Evolutionary conservation across 2,888 invertebrate genomes (phyloP), one percentile per base, ranked within the genome.

Genomic region (Melipona bicolor): DNA sequence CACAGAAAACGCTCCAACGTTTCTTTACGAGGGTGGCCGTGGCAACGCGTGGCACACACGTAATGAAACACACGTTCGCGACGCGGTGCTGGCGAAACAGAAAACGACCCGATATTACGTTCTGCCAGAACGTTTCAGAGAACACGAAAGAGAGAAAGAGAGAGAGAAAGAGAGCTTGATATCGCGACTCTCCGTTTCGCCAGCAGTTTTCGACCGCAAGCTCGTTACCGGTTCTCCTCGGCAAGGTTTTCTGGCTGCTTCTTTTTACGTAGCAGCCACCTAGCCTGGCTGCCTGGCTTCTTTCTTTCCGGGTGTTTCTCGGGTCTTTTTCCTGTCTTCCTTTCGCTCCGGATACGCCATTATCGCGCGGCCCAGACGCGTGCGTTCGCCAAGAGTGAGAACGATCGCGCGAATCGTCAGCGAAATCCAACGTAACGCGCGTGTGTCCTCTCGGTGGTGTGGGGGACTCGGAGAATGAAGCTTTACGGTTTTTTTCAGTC

Each of bases 221-320:
- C 84, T 85, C 83, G 84, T 85, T 85, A 85, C 83, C 83, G 77
- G 80, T 83, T 77, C 52, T 71, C 62, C 43, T 43, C 43, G 43
- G 43, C 43, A 43, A n/a, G 54, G 59, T 73, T 83, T 79, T 77
- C 76, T 76, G 27, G 65, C 67, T 75, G 65, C 65, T 70, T 77
- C 70, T 83, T 74, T 68, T 75, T 78, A n/a, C 50, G 15, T 36
- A 4, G n/a, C 27, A 61, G 69, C 68, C 52, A 74, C 79, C 24
- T 59, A 54, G 59, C 78, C 17, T 52, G 32, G 61, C 61, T 70
- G 32, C 3, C 68, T 43, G 43, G 32, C 62, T 74, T 70, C 52
- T 73, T 65, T 59, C 73, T 24, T 72, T 43, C n/a, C 52, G 27
- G 17, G n/a, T 77, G 73, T 50, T 81, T 69, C 73, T 61, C 65